Percentiles rank a stretch among this genome's conserved stretches.
Conservation (phyloP, 1,140 invertebrate genomes). For the Cardiocondyla obscurior region DNA sequence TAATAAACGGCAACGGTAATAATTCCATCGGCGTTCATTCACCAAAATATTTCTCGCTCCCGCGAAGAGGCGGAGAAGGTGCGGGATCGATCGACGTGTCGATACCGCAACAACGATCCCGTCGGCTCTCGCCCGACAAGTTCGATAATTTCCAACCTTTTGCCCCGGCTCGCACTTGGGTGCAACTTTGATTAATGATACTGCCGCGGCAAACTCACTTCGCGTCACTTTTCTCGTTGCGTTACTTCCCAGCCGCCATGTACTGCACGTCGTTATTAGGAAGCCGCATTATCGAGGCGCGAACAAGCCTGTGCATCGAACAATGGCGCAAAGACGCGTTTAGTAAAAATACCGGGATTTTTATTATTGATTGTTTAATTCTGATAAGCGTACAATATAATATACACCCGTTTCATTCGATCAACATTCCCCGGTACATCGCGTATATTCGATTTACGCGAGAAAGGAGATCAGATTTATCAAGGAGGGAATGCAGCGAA, state of each 20-base stretch:
- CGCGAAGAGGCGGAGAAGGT: background rate
- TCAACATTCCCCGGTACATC: background rate
- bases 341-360: background rate
- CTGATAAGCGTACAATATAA: background rate
- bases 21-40: constrained; percentile 33
- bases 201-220: constrained; percentile 43
- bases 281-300: constrained; percentile 31
- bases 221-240: constrained; percentile 57
- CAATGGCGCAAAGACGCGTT: background rate
- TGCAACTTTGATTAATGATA: constrained; percentile 70
- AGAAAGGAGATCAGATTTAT: background rate
- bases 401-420: background rate
- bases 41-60: constrained; percentile 42
- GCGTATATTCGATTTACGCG: background rate
- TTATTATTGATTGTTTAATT: background rate
- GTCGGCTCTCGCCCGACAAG: constrained; percentile 53
- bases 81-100: constrained; percentile 63
- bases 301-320: background rate
- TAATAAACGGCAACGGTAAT: constrained; percentile 14
- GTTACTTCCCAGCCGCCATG: constrained; percentile 44
- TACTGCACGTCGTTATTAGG: constrained; percentile 35
- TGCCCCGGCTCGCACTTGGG: constrained; percentile 49
- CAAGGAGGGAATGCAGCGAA: background rate
- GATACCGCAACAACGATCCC: constrained; percentile 54
- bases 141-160: constrained; percentile 70